Evolutionary conservation across 2,888 invertebrate species (phyloP).

Genomic region (Phasia obesa): DNA sequence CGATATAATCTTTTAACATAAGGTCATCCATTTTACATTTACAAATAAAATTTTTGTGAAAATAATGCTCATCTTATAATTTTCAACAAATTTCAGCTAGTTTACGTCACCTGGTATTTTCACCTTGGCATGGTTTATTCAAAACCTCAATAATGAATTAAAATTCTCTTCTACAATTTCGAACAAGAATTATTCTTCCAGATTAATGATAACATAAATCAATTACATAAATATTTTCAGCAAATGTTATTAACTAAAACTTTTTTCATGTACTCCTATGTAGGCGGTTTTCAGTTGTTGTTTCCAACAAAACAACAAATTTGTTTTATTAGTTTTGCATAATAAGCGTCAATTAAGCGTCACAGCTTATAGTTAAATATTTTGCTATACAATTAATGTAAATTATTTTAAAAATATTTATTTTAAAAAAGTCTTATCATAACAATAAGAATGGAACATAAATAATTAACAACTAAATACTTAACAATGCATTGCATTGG

Average conservation of each 20-base stretch:
- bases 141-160: constrained; percentile 2
- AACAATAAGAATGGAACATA: background rate
- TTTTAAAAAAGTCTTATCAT: background rate
- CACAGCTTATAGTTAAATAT: background rate
- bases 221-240: background rate
- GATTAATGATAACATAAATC: constrained; percentile 20
- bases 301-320: constrained; percentile 7
- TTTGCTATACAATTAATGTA: constrained; percentile 17
- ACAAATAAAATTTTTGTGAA: too few relatives aligned
- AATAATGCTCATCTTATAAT: too few relatives aligned
- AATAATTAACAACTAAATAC: constrained; percentile 5
- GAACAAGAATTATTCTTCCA: constrained; percentile 2
- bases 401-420: background rate
- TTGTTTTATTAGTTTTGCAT: constrained; percentile 12
- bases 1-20: too few relatives aligned
- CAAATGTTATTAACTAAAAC: background rate
- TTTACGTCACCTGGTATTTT: too few relatives aligned
- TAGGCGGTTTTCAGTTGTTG: constrained; percentile 20
- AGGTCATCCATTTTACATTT: too few relatives aligned
- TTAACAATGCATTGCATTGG: constrained; percentile 27
- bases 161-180: background rate
- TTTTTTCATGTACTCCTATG: background rate
- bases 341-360: constrained; percentile 7
- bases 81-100: too few relatives aligned
- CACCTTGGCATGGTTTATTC: background rate